Conservation (phyloP, 2,113 vertebrate genomes). For the Laticauda laticaudata region DNA sequence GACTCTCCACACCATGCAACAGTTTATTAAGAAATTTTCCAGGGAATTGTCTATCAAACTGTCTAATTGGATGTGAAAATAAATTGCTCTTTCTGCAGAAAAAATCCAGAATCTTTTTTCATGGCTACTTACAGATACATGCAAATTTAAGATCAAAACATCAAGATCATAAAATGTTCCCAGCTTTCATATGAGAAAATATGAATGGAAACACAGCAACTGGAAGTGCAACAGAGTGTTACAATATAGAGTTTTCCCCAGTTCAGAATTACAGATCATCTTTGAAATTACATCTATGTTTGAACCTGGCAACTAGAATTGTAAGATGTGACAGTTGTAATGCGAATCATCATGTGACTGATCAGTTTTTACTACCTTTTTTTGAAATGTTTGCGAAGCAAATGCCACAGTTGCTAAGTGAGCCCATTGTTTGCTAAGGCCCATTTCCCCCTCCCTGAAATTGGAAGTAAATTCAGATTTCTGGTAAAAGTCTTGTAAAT, state of each 20-base stretch:
- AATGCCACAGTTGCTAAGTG: neutral
- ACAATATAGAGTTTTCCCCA: neutral
- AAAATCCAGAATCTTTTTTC: neutral
- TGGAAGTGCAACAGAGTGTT: neutral
- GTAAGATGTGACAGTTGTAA: neutral
- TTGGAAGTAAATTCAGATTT: no score
- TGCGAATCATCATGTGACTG: neutral
- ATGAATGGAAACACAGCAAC: neutral
- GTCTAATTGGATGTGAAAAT: neutral
- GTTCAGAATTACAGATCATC: neutral
- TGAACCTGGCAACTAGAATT: neutral
- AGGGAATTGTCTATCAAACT: no score
- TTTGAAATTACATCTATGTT: neutral
- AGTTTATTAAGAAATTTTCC: neutral
- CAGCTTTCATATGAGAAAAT: neutral
- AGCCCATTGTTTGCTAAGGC: neutral
- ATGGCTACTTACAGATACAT: neutral
- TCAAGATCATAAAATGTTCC: neutral
- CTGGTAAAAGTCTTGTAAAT: neutral
- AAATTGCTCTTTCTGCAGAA: neutral
- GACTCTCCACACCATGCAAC: neutral
- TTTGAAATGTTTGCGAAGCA: neutral
- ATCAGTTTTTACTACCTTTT: neutral
- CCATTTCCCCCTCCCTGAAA: neutral
- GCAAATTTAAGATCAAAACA: neutral